Base-by-base conservation (phyloP, 2,113 vertebrate genomes). In the Megalops atlanticus region DNA sequence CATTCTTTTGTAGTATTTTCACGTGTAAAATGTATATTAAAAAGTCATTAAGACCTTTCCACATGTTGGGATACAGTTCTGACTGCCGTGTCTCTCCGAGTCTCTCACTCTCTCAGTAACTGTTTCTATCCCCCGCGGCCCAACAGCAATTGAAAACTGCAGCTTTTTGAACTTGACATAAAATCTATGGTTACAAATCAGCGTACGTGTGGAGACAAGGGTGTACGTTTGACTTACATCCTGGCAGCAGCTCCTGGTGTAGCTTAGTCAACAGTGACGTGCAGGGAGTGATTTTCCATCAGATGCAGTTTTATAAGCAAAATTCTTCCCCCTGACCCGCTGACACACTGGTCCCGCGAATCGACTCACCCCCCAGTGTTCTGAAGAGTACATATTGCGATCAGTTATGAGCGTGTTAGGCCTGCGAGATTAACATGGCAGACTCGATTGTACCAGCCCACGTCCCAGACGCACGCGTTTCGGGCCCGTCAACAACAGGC, bases 401-500 rank as follows among this genome's bases (percentile, higher is more conserved):
- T 68, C 83, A 79, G 36, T 69, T 27, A 71, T 47, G 88, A 64
- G 82, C 80, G 35, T 84, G 79, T 88, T n/a, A 24, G 1, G 36
- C 73, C 77, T 78, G 47, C 38, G 74, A 86, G 76, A 87, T 85
- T 87, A 89, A 86, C 87, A 85, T 87, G 31, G 36, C 70, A 69
- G 35, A 71, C 36, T 39, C 78, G 75, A 85, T 81, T 64, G 77
- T 77, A 82, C 86, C 58, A 64, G n/a, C 76, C 78, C 5, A n/a
- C 75, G 77, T 85, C 79, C 73, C 76, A 85, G 84, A 87, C 77
- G 68, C 82, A 47, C 70, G 10, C 54, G 74, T 79, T 64, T 64
- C 58, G 83, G 85, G 73, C 31, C 86, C 72, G 72, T 64, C 82
- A 88, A 88, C 31, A 91, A 87, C 35, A 91, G 75, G 3, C 21